A percentile compares a stretch with the other conserved stretches of the same genome.
phyloP scores from a whole-genome alignment of 2,797 vertebrate species.

The Fistularia tabacaria region DNA sequence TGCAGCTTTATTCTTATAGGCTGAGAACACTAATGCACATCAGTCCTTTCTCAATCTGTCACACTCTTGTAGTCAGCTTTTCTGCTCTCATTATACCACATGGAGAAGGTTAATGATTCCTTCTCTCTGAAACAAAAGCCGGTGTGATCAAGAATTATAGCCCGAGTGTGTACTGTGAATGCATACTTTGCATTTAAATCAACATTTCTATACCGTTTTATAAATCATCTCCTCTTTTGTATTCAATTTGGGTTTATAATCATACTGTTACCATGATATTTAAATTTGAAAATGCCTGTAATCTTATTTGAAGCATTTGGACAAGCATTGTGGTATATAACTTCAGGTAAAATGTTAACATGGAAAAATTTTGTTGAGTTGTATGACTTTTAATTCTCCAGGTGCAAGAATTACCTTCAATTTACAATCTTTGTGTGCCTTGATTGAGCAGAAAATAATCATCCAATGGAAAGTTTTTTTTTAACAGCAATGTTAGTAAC shows the following conservation, averaged over 20 bases:
- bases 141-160: neutral
- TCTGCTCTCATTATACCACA: slow-evolving; percentile 12
- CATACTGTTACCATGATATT: too few relatives aligned
- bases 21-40: slow-evolving; percentile 58
- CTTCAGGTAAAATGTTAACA: too few relatives aligned
- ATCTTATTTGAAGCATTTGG: too few relatives aligned
- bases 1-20: slow-evolving; percentile 43
- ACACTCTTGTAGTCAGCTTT: slow-evolving; percentile 40
- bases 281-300: too few relatives aligned
- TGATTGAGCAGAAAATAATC: slow-evolving; percentile 85
- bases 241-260: too few relatives aligned
- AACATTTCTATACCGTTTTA: too few relatives aligned
- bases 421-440: slow-evolving; percentile 52
- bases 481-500: slow-evolving; percentile 85
- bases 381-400: slow-evolving; percentile 8
- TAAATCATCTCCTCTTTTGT: too few relatives aligned
- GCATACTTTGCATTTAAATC: neutral
- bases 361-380: neutral
- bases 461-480: slow-evolving; percentile 89
- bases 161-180: slow-evolving; percentile 3
- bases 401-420: slow-evolving; percentile 12
- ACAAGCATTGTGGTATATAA: neutral
- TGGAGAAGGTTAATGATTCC: slow-evolving; percentile 6
- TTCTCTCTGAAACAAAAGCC: slow-evolving; percentile 11
- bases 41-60: slow-evolving; percentile 52